Conservation (phyloP, 2,888 invertebrate genomes). For the Eumerus sabulonum region DNA sequence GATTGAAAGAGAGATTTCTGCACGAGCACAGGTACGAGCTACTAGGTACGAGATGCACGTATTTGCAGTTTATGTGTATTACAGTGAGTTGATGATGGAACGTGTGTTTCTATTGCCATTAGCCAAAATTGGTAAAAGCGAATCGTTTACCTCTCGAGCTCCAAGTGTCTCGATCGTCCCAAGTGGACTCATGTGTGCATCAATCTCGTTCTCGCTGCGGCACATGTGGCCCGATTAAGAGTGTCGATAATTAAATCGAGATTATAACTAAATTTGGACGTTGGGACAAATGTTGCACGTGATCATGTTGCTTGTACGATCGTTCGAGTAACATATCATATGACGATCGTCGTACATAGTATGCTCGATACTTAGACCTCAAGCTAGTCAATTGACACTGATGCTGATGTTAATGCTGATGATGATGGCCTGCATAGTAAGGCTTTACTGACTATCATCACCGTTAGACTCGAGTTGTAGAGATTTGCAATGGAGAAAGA, state of each 20-base stretch:
- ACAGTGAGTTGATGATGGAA: constrained; percentile 28
- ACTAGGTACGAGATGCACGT: not conserved
- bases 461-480: constrained; percentile 20
- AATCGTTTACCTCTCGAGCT: constrained; percentile 42
- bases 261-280: constrained; percentile 53
- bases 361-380: constrained; percentile 46
- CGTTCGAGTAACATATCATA: too few species aligned
- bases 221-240: constrained; percentile 46
- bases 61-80: constrained; percentile 9
- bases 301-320: not conserved
- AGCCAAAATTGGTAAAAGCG: constrained; percentile 61
- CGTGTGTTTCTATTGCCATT: constrained; percentile 62
- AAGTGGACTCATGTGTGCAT: constrained; percentile 28
- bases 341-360: not conserved
- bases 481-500: constrained; percentile 33
- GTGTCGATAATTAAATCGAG: constrained; percentile 58
- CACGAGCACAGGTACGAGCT: not conserved
- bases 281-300: constrained; percentile 43
- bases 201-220: not conserved
- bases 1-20: constrained; percentile 1
- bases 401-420: constrained; percentile 40
- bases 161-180: constrained; percentile 10
- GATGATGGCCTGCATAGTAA: constrained; percentile 31
- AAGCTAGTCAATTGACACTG: constrained; percentile 57
- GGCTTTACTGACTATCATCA: constrained; percentile 20